Conservation (phyloP, 2,113 vertebrate genomes). For the western clawed frog (Xenopus tropicalis) region UCB_Xtro_10.0 CM004447.2:121201501-121202000, state of each 20-base stretch:
- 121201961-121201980: too few species aligned
- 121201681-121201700: slow-evolving; percentile 2
- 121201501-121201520: slow-evolving; percentile 76
- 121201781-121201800: background rate
- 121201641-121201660: slow-evolving; percentile 4
- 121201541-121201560: slow-evolving; percentile 67
- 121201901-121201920: too few species aligned
- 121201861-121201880: too few species aligned
- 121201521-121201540: slow-evolving; percentile 73
- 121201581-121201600: slow-evolving; percentile 59
- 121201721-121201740: background rate
- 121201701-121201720: background rate
- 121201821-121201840: too few species aligned
- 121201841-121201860: too few species aligned
- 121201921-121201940: too few species aligned
- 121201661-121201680: slow-evolving; percentile 13
- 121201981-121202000: too few species aligned
- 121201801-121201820: too few species aligned
- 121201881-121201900: too few species aligned
- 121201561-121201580: slow-evolving; percentile 62
- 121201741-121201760: too few species aligned
- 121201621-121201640: slow-evolving; percentile 46
- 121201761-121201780: slow-evolving; percentile 13
- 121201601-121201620: slow-evolving; percentile 58
- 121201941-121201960: too few species aligned